Evolutionary conservation across 2,888 invertebrate species (phyloP).

Genomic region (Stegana nigrithorax): DNA sequence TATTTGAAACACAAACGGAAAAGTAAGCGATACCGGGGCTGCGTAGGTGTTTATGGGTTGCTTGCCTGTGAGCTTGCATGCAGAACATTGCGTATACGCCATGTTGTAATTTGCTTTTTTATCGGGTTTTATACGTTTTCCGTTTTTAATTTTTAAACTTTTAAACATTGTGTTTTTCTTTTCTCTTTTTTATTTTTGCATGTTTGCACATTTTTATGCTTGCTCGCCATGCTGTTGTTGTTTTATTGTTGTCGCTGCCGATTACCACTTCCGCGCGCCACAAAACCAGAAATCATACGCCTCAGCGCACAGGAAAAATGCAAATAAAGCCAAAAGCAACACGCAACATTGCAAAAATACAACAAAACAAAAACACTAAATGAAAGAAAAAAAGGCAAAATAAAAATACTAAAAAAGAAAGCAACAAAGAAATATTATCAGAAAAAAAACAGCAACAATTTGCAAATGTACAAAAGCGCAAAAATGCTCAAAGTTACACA

Average conservation of each 20-base stretch:
- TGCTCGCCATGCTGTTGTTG: conserved; percentile 1
- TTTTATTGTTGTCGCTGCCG: conserved; percentile 9
- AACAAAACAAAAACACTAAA: conserved; percentile 38
- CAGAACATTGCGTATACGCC: conserved; percentile 47
- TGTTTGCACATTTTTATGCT: conserved; percentile 9
- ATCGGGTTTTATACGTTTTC: no score
- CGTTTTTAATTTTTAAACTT: neutral
- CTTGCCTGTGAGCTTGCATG: no score
- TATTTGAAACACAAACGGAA: no score
- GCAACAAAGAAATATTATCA: conserved; percentile 44
- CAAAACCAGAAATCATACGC: conserved; percentile 59
- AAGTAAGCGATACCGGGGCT: no score
- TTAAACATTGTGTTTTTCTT: neutral
- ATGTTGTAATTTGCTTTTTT: conserved; percentile 38
- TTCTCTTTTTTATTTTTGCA: neutral
- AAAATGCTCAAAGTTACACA: conserved; percentile 5
- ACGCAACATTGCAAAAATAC: conserved; percentile 31
- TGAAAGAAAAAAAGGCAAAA: neutral
- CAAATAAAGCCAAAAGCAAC: conserved; percentile 47
- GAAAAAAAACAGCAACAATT: conserved; percentile 1
- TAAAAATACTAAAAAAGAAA: conserved; percentile 40
- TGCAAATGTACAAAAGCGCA: neutral
- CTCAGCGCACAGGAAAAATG: conserved; percentile 60
- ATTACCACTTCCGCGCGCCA: conserved; percentile 46
- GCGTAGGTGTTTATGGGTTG: no score